Base-by-base conservation (phyloP, 2,888 invertebrate species). In the Macroteleia sp. region DNA sequence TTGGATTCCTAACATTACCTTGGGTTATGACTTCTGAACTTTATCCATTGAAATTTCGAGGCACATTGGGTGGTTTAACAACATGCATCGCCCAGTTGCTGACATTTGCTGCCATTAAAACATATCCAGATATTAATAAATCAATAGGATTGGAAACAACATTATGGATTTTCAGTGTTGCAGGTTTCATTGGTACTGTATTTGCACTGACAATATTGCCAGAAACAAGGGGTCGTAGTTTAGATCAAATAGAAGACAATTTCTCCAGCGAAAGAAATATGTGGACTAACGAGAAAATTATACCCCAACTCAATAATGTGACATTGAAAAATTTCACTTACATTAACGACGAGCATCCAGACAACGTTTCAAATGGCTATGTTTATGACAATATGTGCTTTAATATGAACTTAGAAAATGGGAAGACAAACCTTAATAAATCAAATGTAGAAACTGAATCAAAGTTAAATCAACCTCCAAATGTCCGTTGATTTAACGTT, bases 1-100 rank as follows among this genome's bases (percentile, higher is more conserved):
- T 95, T 1, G 95, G 95, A 0, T 95, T 95, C 89, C 89, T 95
- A 0, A 95, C 95, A 19, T 91, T 96, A 3, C 95, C 95, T 0
- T 95, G 95, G 95, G 94, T 95, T 22, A 94, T 96, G 94, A 95
- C 94, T 0, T 95, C 95, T 1, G 95, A 95, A 85, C 87, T 95
- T 41, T 95, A 95, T 83, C 95, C 95, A 1, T 92, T 95, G 77
- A 93, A 93, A 67, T 94, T 95, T 1, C 92, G 95, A 80, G 95
- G 95, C 0, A 93, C 95, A 0, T 94, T 95, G 93, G 94, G 95
- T 0, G 95, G 95, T 0, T 90, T 95, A 0, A 95, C 95, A 0
- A 94, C 95, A 0, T 95, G 95, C 64, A 93, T 95, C 54, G 95
- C 94, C 0, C 95, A 96, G 83, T 89, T 94, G 1, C 92, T 95